Evolutionary conservation across 2,113 vertebrate species (phyloP), one percentile per base, ranked within the genome.

Genomic region (Aleadryas rufinucha): DNA sequence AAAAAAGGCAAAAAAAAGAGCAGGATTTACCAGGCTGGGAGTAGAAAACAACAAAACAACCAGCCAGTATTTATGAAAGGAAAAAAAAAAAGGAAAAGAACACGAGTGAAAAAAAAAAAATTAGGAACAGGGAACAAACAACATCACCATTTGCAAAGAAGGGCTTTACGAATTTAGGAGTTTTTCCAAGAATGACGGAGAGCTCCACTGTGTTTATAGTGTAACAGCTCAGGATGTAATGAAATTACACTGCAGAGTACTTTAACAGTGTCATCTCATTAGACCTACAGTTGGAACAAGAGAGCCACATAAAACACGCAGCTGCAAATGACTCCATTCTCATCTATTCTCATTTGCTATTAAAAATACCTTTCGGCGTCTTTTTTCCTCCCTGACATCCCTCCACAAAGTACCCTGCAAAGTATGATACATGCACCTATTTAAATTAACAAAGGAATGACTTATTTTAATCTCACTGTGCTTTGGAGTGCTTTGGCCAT

Each of bases 371-470:
- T 99, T 98, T 99, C 98, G 99, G 99, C 98, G 97, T 98, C 98
- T 98, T 98, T 99, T 97, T 97, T 96, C 97, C 98, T 98, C 97
- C 97, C 98, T 98, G 98, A 98, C 98, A 98, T 98, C 98, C 98
- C 98, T 84, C 96, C 98, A 98, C 98, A 98, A 98, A 98, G 98
- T 98, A 98, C 98, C 98, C 98, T 84, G 98, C 98, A 99, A 99
- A 99, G 98, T 99, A 98, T 99, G 99, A 99, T 99, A 98, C 99
- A 99, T 99, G 99, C 99, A 99, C 98, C 99, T 99, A 99, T 99
- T 99, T 99, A 99, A 99, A 99, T 99, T 99, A 99, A 99, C 99
- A 99, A 99, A 99, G 98, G 98, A 99, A 99, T 98, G 98, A 98
- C 98, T 98, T 99, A 98, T 98, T 99, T 99, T 99, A 99, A 99